Evolutionary conservation across 35 echinoderm and acorn worm species (phyloP), one percentile per base, ranked within the genome.

Genomic region (Apostichopus parvimensis): DNA sequence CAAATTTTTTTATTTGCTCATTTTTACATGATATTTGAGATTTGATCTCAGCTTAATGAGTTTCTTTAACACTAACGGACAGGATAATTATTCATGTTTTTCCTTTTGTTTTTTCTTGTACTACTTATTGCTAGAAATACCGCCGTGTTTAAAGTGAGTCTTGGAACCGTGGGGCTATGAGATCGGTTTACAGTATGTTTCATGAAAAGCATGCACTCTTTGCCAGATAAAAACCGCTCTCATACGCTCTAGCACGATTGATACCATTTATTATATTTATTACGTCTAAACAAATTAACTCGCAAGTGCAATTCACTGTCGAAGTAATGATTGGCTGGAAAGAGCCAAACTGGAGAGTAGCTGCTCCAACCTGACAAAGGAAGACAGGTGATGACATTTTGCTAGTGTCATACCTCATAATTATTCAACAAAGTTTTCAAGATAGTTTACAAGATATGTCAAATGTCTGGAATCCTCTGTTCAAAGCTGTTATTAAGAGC

Each of bases 51-150:
- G 64, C 64, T 68, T 68, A 68, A 68, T 68, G 18, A 54, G 45
- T 82, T 79, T 84, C 58, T 28, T 84, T 84, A 24, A n/a, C 23
- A 84, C 81, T 84, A 84, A 84, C 18, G 11, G 22, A 60, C 71
- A 18, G 71, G 14, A 75, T 75, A 75, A 75, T 6, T 84, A 18
- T 58, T 84, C 53, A 59, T 84, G 17, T 20, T 84, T 21, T 84
- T 45, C 34, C 3, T 45, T 45, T 45, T 45, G 34, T 45, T 58
- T 84, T 59, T 84, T 60, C 24, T 12, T 58, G 17, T 23, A 84
- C 17, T 84, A 84, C 81, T 84, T n/a, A 84, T 84, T 20, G 52
- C 81, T 84, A 84, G 81, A 84, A 84, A 84, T 84, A 56, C 81
- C 81, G 57, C 54, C 81, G 81, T 84, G 81, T 84, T 84, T 84